Conservation (phyloP, 2,797 vertebrate genomes). For the Nothura maculosa region DNA sequence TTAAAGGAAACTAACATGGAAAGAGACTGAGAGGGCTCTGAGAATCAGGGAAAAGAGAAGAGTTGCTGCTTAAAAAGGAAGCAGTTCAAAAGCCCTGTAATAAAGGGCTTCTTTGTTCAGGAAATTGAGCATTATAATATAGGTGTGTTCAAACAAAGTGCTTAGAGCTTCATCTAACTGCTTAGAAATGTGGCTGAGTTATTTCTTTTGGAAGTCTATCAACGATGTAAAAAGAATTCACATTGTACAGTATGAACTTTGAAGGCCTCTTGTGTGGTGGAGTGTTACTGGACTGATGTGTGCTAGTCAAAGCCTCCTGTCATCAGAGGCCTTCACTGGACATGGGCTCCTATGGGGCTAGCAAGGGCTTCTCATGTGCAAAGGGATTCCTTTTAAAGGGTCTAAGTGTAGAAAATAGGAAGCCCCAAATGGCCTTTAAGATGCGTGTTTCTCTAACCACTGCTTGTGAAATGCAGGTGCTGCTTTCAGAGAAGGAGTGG, state of each 20-base stretch:
- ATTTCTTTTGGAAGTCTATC: neutral
- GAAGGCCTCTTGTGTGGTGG: neutral
- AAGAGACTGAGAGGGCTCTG: neutral
- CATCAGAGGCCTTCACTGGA: neutral
- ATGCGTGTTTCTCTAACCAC: neutral
- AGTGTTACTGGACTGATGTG: neutral
- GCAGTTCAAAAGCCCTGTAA: accelerated
- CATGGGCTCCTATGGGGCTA: neutral
- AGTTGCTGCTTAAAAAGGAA: neutral
- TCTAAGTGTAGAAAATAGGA: neutral
- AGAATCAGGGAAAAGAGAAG: neutral
- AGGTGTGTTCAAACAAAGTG: neutral
- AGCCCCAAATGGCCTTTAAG: neutral
- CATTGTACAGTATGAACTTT: accelerated
- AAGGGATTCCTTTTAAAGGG: neutral
- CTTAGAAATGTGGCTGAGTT: neutral
- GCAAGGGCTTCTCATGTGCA: neutral
- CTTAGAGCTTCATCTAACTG: neutral
- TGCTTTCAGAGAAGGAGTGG: neutral
- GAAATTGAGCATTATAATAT: neutral
- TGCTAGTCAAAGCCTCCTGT: neutral
- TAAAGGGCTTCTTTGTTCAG: neutral
- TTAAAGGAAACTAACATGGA: neutral
- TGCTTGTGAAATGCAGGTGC: neutral
- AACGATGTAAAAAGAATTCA: neutral